These are phyloP conservation scores for Theonella swinhoei DNA, from an alignment of 37 sponge, comb jelly and placozoan species.

Conservation along the genomic window DNA sequence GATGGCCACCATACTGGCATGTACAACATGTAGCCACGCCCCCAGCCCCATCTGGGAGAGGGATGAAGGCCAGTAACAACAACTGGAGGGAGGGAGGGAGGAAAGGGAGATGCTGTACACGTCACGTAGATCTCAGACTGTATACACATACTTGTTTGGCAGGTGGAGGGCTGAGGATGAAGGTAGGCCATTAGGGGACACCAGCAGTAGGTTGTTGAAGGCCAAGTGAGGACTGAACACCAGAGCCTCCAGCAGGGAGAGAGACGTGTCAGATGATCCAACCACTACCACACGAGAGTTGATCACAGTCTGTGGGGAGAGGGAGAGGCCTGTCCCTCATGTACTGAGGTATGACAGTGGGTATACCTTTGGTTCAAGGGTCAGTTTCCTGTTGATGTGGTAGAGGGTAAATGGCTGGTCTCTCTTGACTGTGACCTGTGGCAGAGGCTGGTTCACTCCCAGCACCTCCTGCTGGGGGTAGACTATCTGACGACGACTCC, in stretches of 20 bases:
- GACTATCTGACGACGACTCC: constrained; percentile 73
- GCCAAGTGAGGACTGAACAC: constrained; percentile 89
- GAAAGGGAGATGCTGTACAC: constrained; percentile 49
- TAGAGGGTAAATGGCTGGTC: constrained; percentile 83
- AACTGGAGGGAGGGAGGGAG: constrained; percentile 61
- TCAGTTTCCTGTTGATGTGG: constrained; percentile 95
- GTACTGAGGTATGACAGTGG: neutral
- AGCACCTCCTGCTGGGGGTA: constrained; percentile 65
- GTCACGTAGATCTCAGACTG: neutral
- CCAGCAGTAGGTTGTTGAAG: constrained; percentile 91
- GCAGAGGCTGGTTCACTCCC: constrained; percentile 74
- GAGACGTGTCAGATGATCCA: constrained; percentile 88
- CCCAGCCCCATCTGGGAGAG: constrained; percentile 43
- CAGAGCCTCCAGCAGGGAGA: constrained; percentile 85
- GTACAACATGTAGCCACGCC: constrained; percentile 71
- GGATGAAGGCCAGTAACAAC: constrained; percentile 14
- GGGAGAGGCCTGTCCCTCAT: neutral
- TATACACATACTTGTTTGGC: neutral
- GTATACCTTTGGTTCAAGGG: constrained; percentile 87
- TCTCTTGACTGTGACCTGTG: constrained; percentile 51
- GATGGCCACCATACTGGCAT: constrained; percentile 41
- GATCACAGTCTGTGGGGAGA: constrained; percentile 63
- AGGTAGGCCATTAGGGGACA: constrained; percentile 86
- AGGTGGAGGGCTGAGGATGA: neutral
- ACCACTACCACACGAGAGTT: constrained; percentile 94